Base-by-base conservation (phyloP, 37 sponge, comb jelly and placozoan species). In the Halisarca cf. caerulea region DNA sequence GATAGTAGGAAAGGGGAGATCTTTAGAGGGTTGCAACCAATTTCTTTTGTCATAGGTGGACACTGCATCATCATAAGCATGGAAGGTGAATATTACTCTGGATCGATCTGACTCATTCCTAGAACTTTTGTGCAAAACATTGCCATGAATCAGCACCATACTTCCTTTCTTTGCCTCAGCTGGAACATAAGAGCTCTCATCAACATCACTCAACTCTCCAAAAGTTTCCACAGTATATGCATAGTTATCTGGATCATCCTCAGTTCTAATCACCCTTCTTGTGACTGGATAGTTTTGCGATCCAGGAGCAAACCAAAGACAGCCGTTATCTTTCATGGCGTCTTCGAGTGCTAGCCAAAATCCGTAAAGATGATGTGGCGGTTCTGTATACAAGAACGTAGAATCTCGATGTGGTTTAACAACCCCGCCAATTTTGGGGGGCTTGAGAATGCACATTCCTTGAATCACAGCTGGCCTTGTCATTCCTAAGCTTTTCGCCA, bases 271-370 rank as follows among this genome's bases (percentile, higher is more conserved):
- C 42, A 87, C 24, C 38, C 86, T 68, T 4, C 77, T 78, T 0
- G 64, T 38, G 9, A 80, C 37, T 35, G 87, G 88, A 61, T 78
- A 30, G 42, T 81, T 90, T 51, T 98, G 99, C 37, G 89, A 86
- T n/a, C 91, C 94, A 30, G 99, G 99, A 5, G 88, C 88, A 84
- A 98, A 98, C 93, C 93, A 96, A 44, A 98, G 87, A 85, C 99
- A 98, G 0, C 94, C 95, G 81, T 98, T 98, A 24, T 96, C 95
- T 9, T 78, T 15, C 3, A 82, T 86, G 18, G 95, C 99, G 72
- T 98, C 99, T 42, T 98, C 99, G 38, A 98, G 79, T n/a, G 99
- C 91, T 23, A 98, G 87, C 99, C 99, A 98, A 45, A 94, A 90
- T 24, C 99, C 99, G 6, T 88, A 20, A 42, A 98, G 69, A 9